Conservation (phyloP, 2,797 vertebrate species). For the Paedocypris micromegethes region DNA sequence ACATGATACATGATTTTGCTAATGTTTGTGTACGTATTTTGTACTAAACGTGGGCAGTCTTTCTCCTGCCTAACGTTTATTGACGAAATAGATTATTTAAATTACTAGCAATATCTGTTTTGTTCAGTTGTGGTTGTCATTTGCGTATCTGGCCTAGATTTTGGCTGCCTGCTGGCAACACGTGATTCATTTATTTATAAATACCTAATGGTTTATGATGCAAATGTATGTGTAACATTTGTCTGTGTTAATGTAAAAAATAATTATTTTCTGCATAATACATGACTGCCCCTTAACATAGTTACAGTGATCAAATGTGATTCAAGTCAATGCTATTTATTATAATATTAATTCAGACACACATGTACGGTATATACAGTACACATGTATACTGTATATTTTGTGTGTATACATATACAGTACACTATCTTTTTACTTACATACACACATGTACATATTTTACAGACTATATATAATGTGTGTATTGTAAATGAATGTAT, state of each 20-base stretch:
- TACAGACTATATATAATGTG: no score
- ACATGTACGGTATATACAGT: no score
- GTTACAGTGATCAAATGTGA: conserved; percentile 1
- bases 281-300: no score
- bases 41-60: neutral
- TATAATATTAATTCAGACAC: no score
- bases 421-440: no score
- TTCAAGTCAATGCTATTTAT: neutral
- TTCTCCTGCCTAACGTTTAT: conserved; percentile 34
- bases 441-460: no score
- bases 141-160: conserved; percentile 54
- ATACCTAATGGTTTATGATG: conserved; percentile 4
- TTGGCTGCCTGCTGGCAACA: neutral
- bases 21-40: no score
- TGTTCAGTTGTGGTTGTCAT: conserved; percentile 50
- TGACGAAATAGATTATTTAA: conserved; percentile 37
- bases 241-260: neutral
- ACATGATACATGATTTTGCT: no score
- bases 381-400: no score
- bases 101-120: conserved; percentile 32
- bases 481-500: conserved; percentile 1
- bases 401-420: no score
- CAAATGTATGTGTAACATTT: conserved; percentile 1
- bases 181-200: neutral
- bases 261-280: neutral